Conservation (phyloP, 2,888 invertebrate species). For the Neria commutata region DNA sequence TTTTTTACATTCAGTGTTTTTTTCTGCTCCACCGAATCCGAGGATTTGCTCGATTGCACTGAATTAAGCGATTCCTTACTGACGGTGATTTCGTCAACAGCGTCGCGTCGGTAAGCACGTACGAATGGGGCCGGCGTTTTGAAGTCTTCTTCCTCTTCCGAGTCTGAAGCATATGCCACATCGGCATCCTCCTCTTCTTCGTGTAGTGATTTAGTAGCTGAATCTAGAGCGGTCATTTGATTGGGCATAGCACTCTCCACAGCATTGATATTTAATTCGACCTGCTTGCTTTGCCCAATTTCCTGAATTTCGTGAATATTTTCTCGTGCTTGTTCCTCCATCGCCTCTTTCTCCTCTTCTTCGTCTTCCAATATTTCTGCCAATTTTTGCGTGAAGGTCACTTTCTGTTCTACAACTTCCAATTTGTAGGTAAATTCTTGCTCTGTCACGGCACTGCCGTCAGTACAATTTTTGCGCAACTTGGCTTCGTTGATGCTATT, state of each 20-base stretch:
- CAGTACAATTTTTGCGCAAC: slow-evolving; percentile 43
- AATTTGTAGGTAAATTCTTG: slow-evolving; percentile 18
- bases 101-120: slow-evolving; percentile 52
- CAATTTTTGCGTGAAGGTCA: slow-evolving; percentile 38
- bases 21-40: slow-evolving; percentile 31
- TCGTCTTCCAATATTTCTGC: slow-evolving; percentile 40
- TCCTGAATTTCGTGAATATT: not conserved
- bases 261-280: not conserved
- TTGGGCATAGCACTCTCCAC: no score
- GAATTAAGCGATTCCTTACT: slow-evolving; percentile 47
- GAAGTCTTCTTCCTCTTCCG: slow-evolving; percentile 43
- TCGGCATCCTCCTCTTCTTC: slow-evolving; percentile 22
- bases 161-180: slow-evolving; percentile 41
- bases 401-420: slow-evolving; percentile 32
- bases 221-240: not conserved
- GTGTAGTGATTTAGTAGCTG: no score
- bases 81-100: slow-evolving; percentile 16
- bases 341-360: slow-evolving; percentile 15
- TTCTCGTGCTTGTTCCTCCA: slow-evolving; percentile 5
- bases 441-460: slow-evolving; percentile 10
- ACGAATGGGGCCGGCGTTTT: slow-evolving; percentile 56
- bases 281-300: not conserved
- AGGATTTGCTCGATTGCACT: slow-evolving; percentile 36
- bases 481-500: slow-evolving; percentile 62
- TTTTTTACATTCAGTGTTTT: slow-evolving; percentile 40